These are phyloP conservation scores for Apodemia mormo DNA, from an alignment of 2,888 invertebrate genomes.

Conservation along the genomic window DNA sequence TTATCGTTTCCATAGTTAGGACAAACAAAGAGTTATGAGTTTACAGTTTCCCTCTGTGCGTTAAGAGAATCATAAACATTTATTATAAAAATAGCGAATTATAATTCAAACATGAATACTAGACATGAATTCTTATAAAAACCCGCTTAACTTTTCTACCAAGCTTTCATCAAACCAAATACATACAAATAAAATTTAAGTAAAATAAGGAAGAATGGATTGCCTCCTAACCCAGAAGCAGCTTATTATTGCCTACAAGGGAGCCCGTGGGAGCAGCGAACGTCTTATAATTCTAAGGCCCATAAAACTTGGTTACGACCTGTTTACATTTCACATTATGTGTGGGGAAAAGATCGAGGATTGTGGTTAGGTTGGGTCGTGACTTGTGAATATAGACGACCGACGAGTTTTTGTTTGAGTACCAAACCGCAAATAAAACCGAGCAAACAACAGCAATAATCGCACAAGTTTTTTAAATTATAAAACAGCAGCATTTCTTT, in stretches of 20 bases:
- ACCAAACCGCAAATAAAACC: conserved; percentile 6
- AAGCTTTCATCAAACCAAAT: not conserved
- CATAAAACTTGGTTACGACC: conserved; percentile 16
- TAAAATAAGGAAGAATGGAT: not conserved
- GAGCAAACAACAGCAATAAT: not conserved
- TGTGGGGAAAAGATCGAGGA: conserved; percentile 9
- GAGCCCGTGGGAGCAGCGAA: not conserved
- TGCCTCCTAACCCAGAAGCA: conserved; percentile 10
- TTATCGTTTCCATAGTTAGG: too few species aligned
- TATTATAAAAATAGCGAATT: too few species aligned
- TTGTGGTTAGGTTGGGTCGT: conserved; percentile 7
- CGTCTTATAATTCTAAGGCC: conserved; percentile 8
- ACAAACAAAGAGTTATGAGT: too few species aligned
- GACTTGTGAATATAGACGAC: conserved; percentile 10
- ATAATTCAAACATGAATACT: not conserved
- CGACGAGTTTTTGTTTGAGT: conserved; percentile 2
- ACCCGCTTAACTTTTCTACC: not conserved
- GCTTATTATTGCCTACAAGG: conserved; percentile 7
- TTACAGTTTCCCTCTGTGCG: too few species aligned
- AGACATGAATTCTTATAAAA: not conserved
- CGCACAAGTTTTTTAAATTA: not conserved
- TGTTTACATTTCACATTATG: conserved; percentile 18
- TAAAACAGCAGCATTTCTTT: too few species aligned
- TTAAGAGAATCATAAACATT: too few species aligned
- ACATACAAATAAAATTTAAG: conserved; percentile 9